These are phyloP conservation scores for Melanogrammus aeglefinus DNA, from an alignment of 2,797 vertebrate species.

Conservation along the genomic window DNA sequence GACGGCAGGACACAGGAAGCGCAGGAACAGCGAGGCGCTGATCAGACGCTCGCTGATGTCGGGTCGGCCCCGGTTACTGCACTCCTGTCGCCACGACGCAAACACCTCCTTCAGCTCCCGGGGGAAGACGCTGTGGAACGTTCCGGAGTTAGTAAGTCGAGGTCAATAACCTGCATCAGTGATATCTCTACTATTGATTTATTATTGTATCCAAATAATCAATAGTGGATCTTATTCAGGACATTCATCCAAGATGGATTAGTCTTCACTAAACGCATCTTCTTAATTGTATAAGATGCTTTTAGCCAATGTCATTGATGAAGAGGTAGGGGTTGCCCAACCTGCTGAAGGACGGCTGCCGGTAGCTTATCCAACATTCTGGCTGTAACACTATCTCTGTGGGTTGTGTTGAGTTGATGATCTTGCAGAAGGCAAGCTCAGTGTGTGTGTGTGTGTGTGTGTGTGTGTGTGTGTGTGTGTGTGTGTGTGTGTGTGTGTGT, in stretches of 20 bases:
- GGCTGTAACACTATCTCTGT: no score
- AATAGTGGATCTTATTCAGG: no score
- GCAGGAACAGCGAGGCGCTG: conserved; percentile 94
- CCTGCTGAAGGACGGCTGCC: background rate
- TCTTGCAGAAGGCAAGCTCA: no score
- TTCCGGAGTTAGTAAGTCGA: background rate
- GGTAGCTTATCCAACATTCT: no score
- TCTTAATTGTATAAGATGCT: background rate
- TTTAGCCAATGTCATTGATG: background rate
- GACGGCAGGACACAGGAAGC: conserved; percentile 96
- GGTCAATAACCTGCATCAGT: background rate
- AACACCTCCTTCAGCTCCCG: conserved; percentile 97
- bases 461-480: no score
- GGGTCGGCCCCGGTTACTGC: conserved; percentile 90
- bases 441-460: no score
- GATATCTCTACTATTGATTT: no score
- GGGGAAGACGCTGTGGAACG: conserved; percentile 85
- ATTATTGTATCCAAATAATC: no score
- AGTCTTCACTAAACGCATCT: no score
- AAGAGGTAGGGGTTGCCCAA: background rate
- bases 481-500: no score
- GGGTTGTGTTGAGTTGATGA: no score
- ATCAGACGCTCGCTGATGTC: conserved; percentile 98
- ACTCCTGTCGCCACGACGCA: conserved; percentile 95
- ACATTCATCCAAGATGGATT: no score